Evolutionary conservation across 1,140 invertebrate species (phyloP).

Genomic region (Papilio glaucus): DNA sequence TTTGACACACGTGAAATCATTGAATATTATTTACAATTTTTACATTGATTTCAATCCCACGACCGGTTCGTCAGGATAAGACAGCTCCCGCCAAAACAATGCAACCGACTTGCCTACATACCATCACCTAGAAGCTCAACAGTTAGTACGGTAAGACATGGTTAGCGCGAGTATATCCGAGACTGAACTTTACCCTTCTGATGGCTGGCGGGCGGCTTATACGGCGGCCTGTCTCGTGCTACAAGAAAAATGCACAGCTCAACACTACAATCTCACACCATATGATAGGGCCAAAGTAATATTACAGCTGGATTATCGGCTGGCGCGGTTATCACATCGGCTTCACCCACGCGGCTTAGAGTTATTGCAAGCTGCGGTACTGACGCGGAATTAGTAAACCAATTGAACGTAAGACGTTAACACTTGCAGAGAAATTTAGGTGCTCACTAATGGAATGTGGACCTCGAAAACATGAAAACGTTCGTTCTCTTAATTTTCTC

Average conservation of each 20-base stretch:
- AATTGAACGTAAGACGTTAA: slow-evolving; percentile 27
- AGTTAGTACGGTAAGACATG: slow-evolving; percentile 68
- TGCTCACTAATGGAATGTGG: slow-evolving; percentile 30
- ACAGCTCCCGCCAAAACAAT: slow-evolving; percentile 58
- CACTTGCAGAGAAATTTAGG: slow-evolving; percentile 35
- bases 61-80: slow-evolving; percentile 41
- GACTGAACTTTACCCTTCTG: slow-evolving; percentile 78
- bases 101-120: slow-evolving; percentile 67
- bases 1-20: slow-evolving; percentile 39
- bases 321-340: slow-evolving; percentile 37
- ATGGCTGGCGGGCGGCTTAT: slow-evolving; percentile 75
- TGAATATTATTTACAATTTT: slow-evolving; percentile 50
- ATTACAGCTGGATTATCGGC: slow-evolving; percentile 38
- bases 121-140: slow-evolving; percentile 63
- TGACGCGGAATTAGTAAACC: slow-evolving; percentile 34
- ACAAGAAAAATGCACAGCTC: slow-evolving; percentile 76
- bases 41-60: slow-evolving; percentile 42
- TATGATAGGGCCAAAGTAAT: slow-evolving; percentile 41
- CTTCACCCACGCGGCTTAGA: not conserved
- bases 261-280: slow-evolving; percentile 73
- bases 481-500: slow-evolving; percentile 28
- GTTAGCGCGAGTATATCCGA: slow-evolving; percentile 59
- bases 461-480: slow-evolving; percentile 35
- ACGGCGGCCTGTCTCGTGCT: slow-evolving; percentile 69
- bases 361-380: slow-evolving; percentile 9